Evolutionary conservation across 2,888 invertebrate genomes (phyloP).

Genomic region (Volucella inanis): DNA sequence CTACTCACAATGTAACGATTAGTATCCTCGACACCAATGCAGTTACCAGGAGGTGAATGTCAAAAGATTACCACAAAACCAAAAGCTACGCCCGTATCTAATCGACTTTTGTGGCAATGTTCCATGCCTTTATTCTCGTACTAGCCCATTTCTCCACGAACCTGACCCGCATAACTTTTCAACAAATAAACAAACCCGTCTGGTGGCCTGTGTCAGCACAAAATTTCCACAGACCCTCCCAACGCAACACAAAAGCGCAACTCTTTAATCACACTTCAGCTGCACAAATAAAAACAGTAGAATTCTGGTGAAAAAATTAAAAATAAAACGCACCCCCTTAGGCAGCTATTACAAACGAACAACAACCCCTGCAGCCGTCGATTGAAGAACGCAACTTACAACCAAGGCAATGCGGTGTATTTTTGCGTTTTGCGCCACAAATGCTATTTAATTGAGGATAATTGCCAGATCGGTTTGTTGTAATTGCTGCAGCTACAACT

Average conservation of each 20-base stretch:
- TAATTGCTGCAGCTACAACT: slow-evolving; percentile 27
- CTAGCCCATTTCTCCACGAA: too few relatives aligned
- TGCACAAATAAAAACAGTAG: background rate
- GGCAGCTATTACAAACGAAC: too few relatives aligned
- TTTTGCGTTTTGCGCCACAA: background rate
- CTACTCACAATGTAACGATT: too few relatives aligned
- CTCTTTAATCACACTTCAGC: slow-evolving; percentile 25
- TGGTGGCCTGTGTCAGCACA: background rate
- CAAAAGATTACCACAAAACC: too few relatives aligned
- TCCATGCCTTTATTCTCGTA: too few relatives aligned
- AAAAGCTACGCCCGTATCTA: too few relatives aligned
- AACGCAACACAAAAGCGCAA: background rate
- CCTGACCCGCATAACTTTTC: too few relatives aligned
- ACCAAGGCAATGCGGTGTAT: slow-evolving; percentile 6
- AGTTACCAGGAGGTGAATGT: too few relatives aligned
- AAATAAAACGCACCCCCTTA: too few relatives aligned
- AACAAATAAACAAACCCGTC: too few relatives aligned
- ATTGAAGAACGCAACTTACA: slow-evolving; percentile 17
- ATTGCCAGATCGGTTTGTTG: slow-evolving; percentile 48
- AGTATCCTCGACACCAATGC: too few relatives aligned
- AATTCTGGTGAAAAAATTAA: background rate
- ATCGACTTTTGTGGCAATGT: too few relatives aligned
- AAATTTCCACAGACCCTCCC: background rate
- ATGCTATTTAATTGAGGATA: slow-evolving; percentile 58
- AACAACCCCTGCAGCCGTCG: background rate